Base-by-base conservation (phyloP, 1,140 invertebrate species). In the Zaprionus gabonicus region DNA sequence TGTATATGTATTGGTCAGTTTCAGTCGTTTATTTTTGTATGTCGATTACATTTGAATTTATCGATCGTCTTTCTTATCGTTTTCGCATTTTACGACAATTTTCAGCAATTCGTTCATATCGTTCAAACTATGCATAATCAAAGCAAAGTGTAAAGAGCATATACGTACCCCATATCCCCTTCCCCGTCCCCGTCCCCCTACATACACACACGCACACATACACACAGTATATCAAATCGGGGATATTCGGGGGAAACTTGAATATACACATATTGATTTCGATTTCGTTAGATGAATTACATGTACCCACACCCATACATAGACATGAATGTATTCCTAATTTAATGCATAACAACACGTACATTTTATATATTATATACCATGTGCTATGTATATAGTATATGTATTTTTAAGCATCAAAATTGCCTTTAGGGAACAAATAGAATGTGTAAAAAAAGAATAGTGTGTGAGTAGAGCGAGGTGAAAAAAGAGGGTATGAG, bases 351-450 rank as follows among this genome's bases (percentile, higher is more conserved):
- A 69, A 53, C 28, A 55, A 60, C 28, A 51, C 28, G 51, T 38
- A 64, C 31, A 67, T 25, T 53, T 25, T n/a, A 67, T 25, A 62
- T 51, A 64, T 38, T 31, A 56, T 68, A 56, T 53, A 17, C 3
- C 17, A 66, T 67, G 27, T 9, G 38, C 64, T 55, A 53, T 31
- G 28, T 12, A 63, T 31, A 46, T 58, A 51, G n/a, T 38, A 25
- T 36, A 25, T 46, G 10, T 53, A 60, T 34, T 17, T 13, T 34
- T 62, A 65, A 70, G 49, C 23, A 28, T 51, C 65, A 72, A 76
- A 86, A 82, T 81, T 87, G 84, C 85, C 84, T 88, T 87, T 87
- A 87, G 84, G 84, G 84, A 88, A 79, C 84, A 88, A 88, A 88
- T 71, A 57, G 75, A 75, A 76, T 49, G 76, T 68, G 44, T 51